phyloP scores from a whole-genome alignment of 1,140 invertebrate genomes.

The Drosophila ironensis region DNA sequence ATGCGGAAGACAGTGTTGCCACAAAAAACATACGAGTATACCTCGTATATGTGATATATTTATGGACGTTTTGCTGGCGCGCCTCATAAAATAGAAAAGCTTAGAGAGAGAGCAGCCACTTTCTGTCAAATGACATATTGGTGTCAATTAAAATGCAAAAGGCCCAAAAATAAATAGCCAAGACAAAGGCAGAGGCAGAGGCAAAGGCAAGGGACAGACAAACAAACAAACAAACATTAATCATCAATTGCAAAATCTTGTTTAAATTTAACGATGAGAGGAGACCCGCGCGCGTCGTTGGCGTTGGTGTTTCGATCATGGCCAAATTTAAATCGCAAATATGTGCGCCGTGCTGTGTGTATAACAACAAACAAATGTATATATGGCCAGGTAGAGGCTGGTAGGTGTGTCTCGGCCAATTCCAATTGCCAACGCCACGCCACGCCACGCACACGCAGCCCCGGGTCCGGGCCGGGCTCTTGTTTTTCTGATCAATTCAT shows the following conservation, averaged over 20 bases:
- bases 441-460: slow-evolving; percentile 63
- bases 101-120: slow-evolving; percentile 6
- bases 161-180: slow-evolving; percentile 45
- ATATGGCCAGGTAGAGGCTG: slow-evolving; percentile 39
- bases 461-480: too few species aligned
- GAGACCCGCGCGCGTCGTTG: slow-evolving; percentile 14
- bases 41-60: slow-evolving; percentile 45
- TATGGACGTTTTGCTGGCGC: slow-evolving; percentile 39
- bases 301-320: slow-evolving; percentile 65
- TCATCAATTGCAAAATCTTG: slow-evolving; percentile 71
- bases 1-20: slow-evolving; percentile 30
- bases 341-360: background rate
- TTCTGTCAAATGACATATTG: slow-evolving; percentile 59
- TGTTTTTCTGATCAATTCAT: background rate
- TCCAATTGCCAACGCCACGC: slow-evolving; percentile 19
- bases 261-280: slow-evolving; percentile 56
- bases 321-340: slow-evolving; percentile 57
- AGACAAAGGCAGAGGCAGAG: slow-evolving; percentile 21
- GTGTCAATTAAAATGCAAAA: slow-evolving; percentile 68
- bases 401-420: slow-evolving; percentile 70
- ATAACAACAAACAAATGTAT: too few species aligned
- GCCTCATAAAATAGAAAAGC: slow-evolving; percentile 16
- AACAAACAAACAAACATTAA: slow-evolving; percentile 48
- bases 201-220: slow-evolving; percentile 2
- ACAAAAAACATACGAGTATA: background rate